Evolutionary conservation across 2,888 invertebrate species (phyloP), one percentile per base, ranked within the genome.

Genomic region (Ophion slaviceki): DNA sequence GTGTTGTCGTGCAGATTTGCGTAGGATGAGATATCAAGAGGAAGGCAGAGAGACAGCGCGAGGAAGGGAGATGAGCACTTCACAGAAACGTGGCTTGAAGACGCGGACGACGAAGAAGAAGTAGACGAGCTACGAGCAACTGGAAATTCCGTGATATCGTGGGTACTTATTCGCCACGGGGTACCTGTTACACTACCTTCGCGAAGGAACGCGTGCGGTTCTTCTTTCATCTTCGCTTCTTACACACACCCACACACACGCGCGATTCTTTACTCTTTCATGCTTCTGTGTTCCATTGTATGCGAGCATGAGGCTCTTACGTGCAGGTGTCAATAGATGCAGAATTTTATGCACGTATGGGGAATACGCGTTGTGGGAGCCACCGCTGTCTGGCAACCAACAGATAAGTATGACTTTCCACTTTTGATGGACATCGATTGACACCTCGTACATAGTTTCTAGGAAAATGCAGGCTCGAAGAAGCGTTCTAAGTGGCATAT

Each of bases 171-270:
- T 76, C 80, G 70, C 83, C 80, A 78, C 83, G 83, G 86, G 86
- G 80, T 75, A 77, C 74, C 74, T 75, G 78, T 80, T 81, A 61
- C 53, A 45, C 75, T 80, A 77, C 59, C 80, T 78, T 80, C 72
- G 70, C 72, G 32, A 7, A 70, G 71, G 71, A 80, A 77, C 80
- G 77, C 75, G 28, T 11, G 85, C 85, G 85, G 82, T 83, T 78
- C 77, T 32, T 78, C 86, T 86, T 86, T 86, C 83, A 83, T 86
- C 85, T 85, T 80, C 6, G 47, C 72, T 82, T 70, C 85, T 74
- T 62, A 20, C 47, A 28, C 36, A 57, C 36, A 17, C 14, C 10
- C 28, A 53, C 17, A 47, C 28, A 70, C 28, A 53, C 36, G 24
- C 47, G 7, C 5, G 17, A 17, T 53, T 5, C 17, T 53, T 17